phyloP scores from a whole-genome alignment of 2,888 invertebrate species.

The Omphaloscelis lunosa region DNA sequence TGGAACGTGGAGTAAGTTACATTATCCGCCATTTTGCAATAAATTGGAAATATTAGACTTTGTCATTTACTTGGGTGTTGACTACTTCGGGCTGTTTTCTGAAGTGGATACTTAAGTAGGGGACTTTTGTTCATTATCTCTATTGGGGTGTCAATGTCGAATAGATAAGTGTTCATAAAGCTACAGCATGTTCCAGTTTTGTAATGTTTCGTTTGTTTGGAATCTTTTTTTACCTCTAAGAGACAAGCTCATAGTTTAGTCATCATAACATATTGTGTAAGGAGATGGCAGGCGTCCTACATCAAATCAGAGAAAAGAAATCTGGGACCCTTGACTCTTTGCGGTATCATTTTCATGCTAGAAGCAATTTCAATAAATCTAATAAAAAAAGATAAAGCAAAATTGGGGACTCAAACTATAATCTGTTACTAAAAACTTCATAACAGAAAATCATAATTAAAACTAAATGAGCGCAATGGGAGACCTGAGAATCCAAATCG shows the following conservation, averaged over 20 bases:
- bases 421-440: neutral
- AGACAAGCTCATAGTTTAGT: too few species aligned
- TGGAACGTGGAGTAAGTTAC: slow-evolving; percentile 68
- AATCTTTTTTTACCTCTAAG: neutral
- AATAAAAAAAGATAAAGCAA: neutral
- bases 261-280: neutral
- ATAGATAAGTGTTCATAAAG: slow-evolving; percentile 24
- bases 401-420: neutral
- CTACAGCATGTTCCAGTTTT: slow-evolving; percentile 52
- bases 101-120: slow-evolving; percentile 18
- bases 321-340: neutral
- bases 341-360: neutral
- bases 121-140: slow-evolving; percentile 31
- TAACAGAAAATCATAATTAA: neutral
- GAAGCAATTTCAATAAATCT: neutral
- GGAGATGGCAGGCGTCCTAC: neutral
- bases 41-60: neutral
- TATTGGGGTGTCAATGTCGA: slow-evolving; percentile 46
- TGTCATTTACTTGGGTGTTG: slow-evolving; percentile 1
- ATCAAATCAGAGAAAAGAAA: neutral
- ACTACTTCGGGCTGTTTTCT: slow-evolving; percentile 8
- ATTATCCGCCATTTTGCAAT: slow-evolving; percentile 53
- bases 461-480: neutral
- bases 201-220: neutral
- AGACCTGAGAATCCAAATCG: neutral